Conservation (phyloP, 2,888 invertebrate species). For the Dyspetes luteomarginatus region DNA sequence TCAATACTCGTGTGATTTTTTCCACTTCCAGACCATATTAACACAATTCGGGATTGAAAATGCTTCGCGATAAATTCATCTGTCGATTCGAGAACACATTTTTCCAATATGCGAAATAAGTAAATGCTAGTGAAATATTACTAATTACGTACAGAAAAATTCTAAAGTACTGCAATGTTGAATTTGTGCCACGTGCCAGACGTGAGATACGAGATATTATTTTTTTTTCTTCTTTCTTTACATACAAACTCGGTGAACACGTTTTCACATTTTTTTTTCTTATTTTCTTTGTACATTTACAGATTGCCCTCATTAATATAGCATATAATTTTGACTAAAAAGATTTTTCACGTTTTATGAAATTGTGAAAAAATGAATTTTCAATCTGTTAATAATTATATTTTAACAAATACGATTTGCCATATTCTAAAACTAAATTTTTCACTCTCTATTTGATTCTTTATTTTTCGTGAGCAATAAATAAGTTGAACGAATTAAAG, state of each 20-base stretch:
- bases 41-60: not conserved
- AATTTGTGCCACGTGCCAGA: constrained; percentile 45
- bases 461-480: too few species aligned
- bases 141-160: not conserved
- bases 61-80: not conserved
- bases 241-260: not conserved
- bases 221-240: constrained; percentile 4
- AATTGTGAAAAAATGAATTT: not conserved
- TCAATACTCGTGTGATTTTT: not conserved
- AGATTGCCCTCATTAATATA: not conserved
- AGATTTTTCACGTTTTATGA: not conserved
- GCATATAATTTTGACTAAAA: not conserved
- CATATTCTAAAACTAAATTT: too few species aligned
- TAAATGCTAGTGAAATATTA: not conserved
- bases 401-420: not conserved
- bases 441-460: too few species aligned
- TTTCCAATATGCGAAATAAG: not conserved
- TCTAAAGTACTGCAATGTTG: not conserved
- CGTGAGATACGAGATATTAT: constrained; percentile 33
- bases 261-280: not conserved
- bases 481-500: too few species aligned
- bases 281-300: not conserved
- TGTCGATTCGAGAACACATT: not conserved
- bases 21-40: not conserved
- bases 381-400: not conserved